Percentiles rank a stretch among this genome's conserved stretches.
phyloP scores from a whole-genome alignment of 1,140 invertebrate genomes.

The Anadara kagoshimensis region DNA sequence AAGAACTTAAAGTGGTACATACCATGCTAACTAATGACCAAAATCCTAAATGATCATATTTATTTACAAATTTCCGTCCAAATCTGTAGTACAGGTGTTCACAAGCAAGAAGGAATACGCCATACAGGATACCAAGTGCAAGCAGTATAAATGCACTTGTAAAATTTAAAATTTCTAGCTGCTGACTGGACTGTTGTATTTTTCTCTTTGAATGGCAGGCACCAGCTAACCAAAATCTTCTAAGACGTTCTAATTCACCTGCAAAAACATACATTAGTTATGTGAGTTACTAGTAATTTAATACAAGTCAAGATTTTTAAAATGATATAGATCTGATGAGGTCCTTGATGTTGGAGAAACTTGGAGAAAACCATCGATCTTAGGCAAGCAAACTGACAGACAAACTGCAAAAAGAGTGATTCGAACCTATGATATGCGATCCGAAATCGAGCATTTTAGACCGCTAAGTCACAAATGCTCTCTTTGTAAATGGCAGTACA shows the following conservation, averaged over 20 bases:
- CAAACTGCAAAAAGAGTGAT: too few relatives aligned
- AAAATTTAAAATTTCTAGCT: constrained; percentile 96
- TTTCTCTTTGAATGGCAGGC: constrained; percentile 94
- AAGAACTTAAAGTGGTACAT: constrained; percentile 25
- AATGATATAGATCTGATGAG: too few relatives aligned
- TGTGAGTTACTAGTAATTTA: too few relatives aligned
- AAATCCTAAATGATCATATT: constrained; percentile 88
- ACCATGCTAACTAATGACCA: constrained; percentile 93
- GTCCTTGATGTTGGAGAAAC: too few relatives aligned
- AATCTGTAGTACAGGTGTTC: constrained; percentile 97
- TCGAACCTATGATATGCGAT: too few relatives aligned
- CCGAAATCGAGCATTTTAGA: too few relatives aligned
- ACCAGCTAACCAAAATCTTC: constrained; percentile 98
- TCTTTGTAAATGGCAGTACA: too few relatives aligned
- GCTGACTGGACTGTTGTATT: constrained; percentile 78
- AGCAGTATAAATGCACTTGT: constrained; percentile 96
- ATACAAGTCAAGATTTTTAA: too few relatives aligned
- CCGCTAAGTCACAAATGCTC: too few relatives aligned
- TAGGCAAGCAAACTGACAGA: too few relatives aligned
- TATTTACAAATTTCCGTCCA: constrained; percentile 86
- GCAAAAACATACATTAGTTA: constrained; percentile 14
- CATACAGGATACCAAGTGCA: constrained; percentile 92
- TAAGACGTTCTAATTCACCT: constrained; percentile 93
- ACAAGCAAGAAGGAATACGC: constrained; percentile 87
- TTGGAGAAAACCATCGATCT: too few relatives aligned